Evolutionary conservation across 2,797 vertebrate genomes (phyloP).

Genomic region (Karalla daura): DNA sequence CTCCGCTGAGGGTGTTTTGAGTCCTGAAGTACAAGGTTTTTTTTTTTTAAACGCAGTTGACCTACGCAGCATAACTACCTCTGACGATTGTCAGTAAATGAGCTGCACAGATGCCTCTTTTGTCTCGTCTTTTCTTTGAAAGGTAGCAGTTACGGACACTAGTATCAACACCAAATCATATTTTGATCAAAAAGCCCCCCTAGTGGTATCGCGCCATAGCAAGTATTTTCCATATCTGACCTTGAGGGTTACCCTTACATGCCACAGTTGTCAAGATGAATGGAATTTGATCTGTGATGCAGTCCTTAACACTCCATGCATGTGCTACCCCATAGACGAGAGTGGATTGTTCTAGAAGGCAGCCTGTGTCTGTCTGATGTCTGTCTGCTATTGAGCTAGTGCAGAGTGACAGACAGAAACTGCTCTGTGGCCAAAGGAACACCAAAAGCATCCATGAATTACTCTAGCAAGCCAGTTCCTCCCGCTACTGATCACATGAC

Average conservation of each 20-base stretch:
- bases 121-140: background rate
- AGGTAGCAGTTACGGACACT: background rate
- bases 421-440: background rate
- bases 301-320: background rate
- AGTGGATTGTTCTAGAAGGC: background rate
- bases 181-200: background rate
- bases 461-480: background rate
- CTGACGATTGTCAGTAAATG: conserved; percentile 4
- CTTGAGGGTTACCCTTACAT: no score
- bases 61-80: conserved; percentile 1
- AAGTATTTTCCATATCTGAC: background rate
- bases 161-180: background rate
- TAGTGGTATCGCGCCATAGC: background rate
- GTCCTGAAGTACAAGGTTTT: conserved; percentile 16
- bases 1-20: background rate
- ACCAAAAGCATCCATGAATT: background rate
- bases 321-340: background rate
- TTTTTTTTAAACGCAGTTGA: conserved; percentile 17
- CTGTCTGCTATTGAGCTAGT: background rate
- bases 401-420: background rate
- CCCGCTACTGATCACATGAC: background rate
- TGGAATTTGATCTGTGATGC: no score
- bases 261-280: no score
- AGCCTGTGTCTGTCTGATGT: background rate
- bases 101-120: conserved; percentile 9